A percentile compares a stretch with the other conserved stretches of the same genome.
Evolutionary conservation across 2,888 invertebrate species (phyloP).

Genomic region (Cephonodes hylas): DNA sequence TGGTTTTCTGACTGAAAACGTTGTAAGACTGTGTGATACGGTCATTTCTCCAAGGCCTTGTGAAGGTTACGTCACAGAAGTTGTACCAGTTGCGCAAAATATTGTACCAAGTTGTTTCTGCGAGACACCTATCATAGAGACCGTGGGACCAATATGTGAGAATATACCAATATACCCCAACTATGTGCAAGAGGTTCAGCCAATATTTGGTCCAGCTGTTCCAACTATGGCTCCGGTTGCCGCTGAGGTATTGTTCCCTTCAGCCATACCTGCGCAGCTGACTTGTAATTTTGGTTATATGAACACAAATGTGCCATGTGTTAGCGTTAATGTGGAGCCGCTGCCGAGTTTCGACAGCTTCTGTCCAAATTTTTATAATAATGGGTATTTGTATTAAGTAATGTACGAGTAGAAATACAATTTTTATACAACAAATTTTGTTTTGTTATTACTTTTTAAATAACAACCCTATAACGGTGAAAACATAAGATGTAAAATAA

Average conservation of each 20-base stretch:
- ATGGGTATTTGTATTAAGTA: conserved; percentile 29
- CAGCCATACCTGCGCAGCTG: conserved; percentile 47
- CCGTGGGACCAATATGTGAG: conserved; percentile 18
- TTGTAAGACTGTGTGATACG: conserved; percentile 16
- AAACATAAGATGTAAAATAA: too few relatives aligned
- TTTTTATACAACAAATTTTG: background rate
- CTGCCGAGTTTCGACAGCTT: conserved; percentile 23
- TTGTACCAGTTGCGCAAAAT: background rate
- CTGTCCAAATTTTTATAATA: conserved; percentile 22
- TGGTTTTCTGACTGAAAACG: background rate
- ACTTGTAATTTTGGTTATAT: conserved; percentile 42
- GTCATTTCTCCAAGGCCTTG: conserved; percentile 14
- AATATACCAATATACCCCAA: background rate
- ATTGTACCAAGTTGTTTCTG: background rate
- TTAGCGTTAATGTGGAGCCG: conserved; percentile 45
- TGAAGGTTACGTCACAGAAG: background rate
- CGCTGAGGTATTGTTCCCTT: conserved; percentile 41
- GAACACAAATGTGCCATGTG: conserved; percentile 36
- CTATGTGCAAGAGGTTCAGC: background rate
- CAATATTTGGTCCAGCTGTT: background rate
- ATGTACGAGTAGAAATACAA: background rate
- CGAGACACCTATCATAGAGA: background rate
- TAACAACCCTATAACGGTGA: background rate
- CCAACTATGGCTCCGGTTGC: conserved; percentile 23
- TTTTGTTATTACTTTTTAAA: background rate